These are phyloP conservation scores for Cantharis nigra DNA, from an alignment of 2,888 invertebrate genomes.

Conservation along the genomic window DNA sequence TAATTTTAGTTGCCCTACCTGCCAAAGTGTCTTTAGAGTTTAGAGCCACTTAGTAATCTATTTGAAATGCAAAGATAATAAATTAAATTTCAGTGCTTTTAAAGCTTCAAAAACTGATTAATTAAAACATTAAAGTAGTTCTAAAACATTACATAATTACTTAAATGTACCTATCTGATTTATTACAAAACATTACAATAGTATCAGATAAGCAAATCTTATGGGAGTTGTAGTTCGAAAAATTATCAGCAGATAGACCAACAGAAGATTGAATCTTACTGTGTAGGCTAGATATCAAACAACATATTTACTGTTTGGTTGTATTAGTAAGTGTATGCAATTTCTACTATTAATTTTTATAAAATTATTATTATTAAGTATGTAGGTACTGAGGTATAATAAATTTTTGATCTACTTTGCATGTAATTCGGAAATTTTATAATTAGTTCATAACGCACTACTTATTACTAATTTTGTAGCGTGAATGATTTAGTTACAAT, in stretches of 20 bases:
- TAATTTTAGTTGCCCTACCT: background rate
- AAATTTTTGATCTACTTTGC: background rate
- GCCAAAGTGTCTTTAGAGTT: background rate
- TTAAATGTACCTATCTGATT: too few species aligned
- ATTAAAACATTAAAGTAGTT: too few species aligned
- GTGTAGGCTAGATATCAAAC: too few species aligned
- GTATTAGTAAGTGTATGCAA: background rate
- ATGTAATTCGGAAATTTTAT: background rate
- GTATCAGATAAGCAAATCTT: too few species aligned
- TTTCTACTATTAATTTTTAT: background rate
- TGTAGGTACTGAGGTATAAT: background rate
- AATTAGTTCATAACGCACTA: slow-evolving; percentile 34
- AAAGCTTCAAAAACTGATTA: too few species aligned
- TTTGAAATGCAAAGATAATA: background rate
- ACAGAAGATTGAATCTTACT: too few species aligned
- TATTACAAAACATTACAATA: too few species aligned
- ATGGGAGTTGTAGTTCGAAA: too few species aligned
- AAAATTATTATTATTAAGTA: background rate
- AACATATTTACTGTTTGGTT: background rate
- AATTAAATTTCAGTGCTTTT: too few species aligned
- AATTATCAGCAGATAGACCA: too few species aligned
- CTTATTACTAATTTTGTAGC: slow-evolving; percentile 41
- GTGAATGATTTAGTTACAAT: slow-evolving; percentile 29
- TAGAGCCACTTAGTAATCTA: background rate
- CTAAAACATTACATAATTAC: too few species aligned